These are phyloP conservation scores for Vanessa tameamea DNA, from an alignment of 1,140 invertebrate genomes.

Conservation along the genomic window DNA sequence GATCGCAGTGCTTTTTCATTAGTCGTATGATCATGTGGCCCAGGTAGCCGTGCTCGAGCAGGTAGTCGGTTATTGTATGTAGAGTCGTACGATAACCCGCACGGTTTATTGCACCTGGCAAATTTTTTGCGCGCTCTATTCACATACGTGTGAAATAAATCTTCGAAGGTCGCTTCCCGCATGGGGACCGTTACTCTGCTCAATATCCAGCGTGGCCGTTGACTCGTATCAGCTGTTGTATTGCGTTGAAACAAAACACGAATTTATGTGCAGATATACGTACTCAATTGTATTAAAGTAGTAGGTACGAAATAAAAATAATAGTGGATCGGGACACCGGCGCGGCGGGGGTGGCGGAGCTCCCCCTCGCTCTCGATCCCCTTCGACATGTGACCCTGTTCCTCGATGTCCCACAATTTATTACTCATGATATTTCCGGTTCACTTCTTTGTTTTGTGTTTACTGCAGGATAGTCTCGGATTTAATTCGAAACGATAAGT, in stretches of 20 bases:
- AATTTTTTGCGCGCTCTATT: constrained; percentile 7
- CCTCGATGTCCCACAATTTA: constrained; percentile 27
- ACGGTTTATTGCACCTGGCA: constrained; percentile 3
- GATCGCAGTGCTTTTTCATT: constrained; percentile 8
- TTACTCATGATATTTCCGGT: constrained; percentile 35
- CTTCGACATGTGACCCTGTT: constrained; percentile 26
- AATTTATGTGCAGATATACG: background rate
- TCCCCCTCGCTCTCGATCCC: constrained; percentile 25
- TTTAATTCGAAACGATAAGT: background rate
- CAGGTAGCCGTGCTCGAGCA: background rate
- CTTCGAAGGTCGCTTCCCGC: constrained; percentile 8
- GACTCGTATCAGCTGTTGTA: background rate
- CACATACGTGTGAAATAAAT: background rate
- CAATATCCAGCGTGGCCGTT: background rate
- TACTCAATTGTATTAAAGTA: background rate
- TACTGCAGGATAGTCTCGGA: background rate
- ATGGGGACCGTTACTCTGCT: background rate
- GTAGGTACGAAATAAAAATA: constrained; percentile 32
- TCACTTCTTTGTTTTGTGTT: constrained; percentile 28
- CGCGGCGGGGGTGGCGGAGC: constrained; percentile 24
- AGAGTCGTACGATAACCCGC: background rate
- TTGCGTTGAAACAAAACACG: constrained; percentile 2
- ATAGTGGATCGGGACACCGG: constrained; percentile 20
- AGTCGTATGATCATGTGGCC: background rate
- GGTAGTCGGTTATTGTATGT: constrained; percentile 7